phyloP scores from a whole-genome alignment of 2,113 vertebrate species.

The Emydocephalus ijimae region DNA sequence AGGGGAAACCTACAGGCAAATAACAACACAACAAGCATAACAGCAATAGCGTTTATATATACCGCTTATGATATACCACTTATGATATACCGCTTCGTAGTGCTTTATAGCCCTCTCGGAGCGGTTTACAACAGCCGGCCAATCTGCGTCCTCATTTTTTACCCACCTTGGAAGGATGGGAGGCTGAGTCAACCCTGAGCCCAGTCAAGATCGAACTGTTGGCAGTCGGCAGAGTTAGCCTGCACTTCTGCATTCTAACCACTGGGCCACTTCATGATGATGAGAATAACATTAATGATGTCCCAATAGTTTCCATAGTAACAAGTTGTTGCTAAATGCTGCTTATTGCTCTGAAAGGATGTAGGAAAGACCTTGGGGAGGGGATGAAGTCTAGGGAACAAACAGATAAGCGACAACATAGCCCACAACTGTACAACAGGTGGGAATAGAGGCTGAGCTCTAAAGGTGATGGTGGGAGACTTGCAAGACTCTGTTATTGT shows the following conservation, averaged over 20 bases:
- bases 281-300: not conserved
- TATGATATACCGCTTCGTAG: not conserved
- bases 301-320: not conserved
- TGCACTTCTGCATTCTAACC: not conserved
- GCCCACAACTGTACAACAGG: too few relatives aligned
- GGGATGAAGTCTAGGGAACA: not conserved
- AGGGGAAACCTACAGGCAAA: slow-evolving; percentile 9
- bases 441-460: too few relatives aligned
- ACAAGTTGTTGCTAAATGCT: not conserved
- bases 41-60: not conserved
- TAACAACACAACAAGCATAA: not conserved
- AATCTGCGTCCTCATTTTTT: not conserved
- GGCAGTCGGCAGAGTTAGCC: not conserved
- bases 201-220: not conserved
- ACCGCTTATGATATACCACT: too few relatives aligned
- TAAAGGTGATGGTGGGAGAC: too few relatives aligned
- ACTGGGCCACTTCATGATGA: not conserved
- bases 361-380: not conserved
- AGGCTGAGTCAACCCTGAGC: not conserved
- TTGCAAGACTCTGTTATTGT: too few relatives aligned
- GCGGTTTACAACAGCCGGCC: not conserved
- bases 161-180: not conserved
- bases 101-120: not conserved
- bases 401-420: too few relatives aligned
- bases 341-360: not conserved